Evolutionary conservation across 2,113 vertebrate genomes (phyloP), one percentile per base, ranked within the genome.

Genomic region (Eulemur rufifrons): DNA sequence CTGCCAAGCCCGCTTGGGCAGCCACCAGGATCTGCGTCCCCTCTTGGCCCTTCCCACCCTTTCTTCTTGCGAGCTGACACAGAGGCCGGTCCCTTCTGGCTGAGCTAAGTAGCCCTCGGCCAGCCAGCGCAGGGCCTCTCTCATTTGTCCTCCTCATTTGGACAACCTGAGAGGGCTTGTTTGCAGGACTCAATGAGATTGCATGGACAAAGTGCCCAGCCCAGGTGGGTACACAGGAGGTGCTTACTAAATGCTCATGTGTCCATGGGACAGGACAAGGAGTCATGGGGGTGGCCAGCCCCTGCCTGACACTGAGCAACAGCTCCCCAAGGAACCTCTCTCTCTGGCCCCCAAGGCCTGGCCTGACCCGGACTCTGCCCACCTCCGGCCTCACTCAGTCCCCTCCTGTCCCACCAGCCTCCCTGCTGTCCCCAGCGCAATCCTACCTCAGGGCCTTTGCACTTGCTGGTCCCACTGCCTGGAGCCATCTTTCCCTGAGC

Each of bases 1-100:
- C 77, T 47, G 45, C 77, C 66, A 82, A 45, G 73, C 2, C 42
- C 5, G 9, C 77, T 34, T 50, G 89, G 86, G 45, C 12, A 0
- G 64, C 66, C 8, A 0, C 23, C 2, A 6, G 50, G 69, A 81
- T 42, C 52, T 2, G 20, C 32, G 13, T 73, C 82, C 14, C 76
- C 76, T 83, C 80, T 83, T 0, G 34, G 54, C 52, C 14, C 81
- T 81, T 96, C 92, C 81, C 84, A 59, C 59, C 95, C 85, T 54
- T 66, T 59, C 64, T 54, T 52, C 76, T 32, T 20, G 47, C 64
- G 25, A 86, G 37, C 27, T 3, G 21, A 86, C 50, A 42, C 23
- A 6, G 37, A 71, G 18, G 95, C 42, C 78, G 32, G 14, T 76
- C 84, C 63, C 34, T 45, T 64, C 68, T 5, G 15, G 45, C 54